A percentile compares a stretch with the other conserved stretches of the same genome.
Conservation (phyloP, 2,113 vertebrate genomes). For the Canis aureus region DNA sequence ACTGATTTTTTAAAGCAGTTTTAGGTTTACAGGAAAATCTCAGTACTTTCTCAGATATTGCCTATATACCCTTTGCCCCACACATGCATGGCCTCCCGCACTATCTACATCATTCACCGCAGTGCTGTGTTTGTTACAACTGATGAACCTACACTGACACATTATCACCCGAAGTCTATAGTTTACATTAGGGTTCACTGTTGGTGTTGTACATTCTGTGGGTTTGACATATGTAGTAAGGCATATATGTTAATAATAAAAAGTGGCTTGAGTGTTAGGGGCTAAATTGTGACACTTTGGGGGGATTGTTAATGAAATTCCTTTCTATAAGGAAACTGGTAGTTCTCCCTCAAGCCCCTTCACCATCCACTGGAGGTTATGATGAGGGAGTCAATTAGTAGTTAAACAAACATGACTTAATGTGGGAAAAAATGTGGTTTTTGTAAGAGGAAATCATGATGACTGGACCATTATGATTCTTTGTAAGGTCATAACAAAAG, state of each 20-base stretch:
- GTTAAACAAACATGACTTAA: slow-evolving; percentile 22
- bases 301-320: background rate
- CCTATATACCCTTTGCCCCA: background rate
- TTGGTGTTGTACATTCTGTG: background rate
- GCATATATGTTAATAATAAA: background rate
- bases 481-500: background rate
- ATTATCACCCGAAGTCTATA: background rate
- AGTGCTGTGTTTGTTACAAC: background rate
- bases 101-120: background rate
- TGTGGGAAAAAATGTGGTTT: slow-evolving; percentile 16
- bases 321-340: background rate
- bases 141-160: background rate
- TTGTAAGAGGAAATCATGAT: slow-evolving; percentile 52
- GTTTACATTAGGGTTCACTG: background rate
- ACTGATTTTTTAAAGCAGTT: background rate
- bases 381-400: background rate
- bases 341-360: background rate
- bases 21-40: background rate
- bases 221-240: background rate
- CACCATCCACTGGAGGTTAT: background rate
- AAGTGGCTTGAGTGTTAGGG: background rate
- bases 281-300: background rate
- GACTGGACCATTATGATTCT: background rate
- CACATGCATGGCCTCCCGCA: background rate
- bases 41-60: background rate